Conservation (phyloP, 2,888 invertebrate genomes). For the Acrobasis consociella region DNA sequence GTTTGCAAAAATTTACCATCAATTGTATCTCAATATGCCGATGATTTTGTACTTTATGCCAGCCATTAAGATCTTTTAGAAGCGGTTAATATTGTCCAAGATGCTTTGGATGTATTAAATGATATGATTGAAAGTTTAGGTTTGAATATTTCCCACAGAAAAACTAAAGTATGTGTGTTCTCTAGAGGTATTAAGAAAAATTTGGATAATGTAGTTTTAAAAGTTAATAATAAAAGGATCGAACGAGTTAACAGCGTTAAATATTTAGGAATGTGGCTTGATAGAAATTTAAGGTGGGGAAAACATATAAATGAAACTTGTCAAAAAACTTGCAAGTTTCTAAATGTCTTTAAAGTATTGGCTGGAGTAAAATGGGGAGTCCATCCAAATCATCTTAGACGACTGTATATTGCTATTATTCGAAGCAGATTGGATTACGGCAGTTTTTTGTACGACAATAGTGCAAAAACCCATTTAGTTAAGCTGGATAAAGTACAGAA, state of each 20-base stretch:
- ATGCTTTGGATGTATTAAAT: constrained; percentile 5
- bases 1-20: constrained; percentile 20
- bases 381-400: constrained; percentile 35
- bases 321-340: constrained; percentile 24
- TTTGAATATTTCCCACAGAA: constrained; percentile 21
- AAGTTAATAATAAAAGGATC: constrained; percentile 24
- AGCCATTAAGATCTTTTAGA: not conserved
- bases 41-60: constrained; percentile 4
- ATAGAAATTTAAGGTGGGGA: constrained; percentile 30
- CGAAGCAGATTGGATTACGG: constrained; percentile 38
- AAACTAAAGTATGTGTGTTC: constrained; percentile 35
- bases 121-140: not conserved
- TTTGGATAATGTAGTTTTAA: constrained; percentile 21
- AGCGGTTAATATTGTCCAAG: not conserved
- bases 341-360: constrained; percentile 33
- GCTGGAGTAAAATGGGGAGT: constrained; percentile 36
- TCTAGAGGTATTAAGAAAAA: constrained; percentile 25
- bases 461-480: constrained; percentile 26
- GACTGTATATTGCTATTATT: constrained; percentile 37
- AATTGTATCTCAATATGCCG: constrained; percentile 1
- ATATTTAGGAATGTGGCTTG: constrained; percentile 35
- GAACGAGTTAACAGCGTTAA: constrained; percentile 28
- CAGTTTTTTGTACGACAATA: constrained; percentile 31
- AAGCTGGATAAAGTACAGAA: constrained; percentile 36
- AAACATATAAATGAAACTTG: constrained; percentile 32